Percentiles rank a stretch among this genome's conserved stretches.
These are phyloP conservation scores for Microtus californicus DNA, from an alignment of 2,797 vertebrate genomes.

Conservation along the genomic window DNA sequence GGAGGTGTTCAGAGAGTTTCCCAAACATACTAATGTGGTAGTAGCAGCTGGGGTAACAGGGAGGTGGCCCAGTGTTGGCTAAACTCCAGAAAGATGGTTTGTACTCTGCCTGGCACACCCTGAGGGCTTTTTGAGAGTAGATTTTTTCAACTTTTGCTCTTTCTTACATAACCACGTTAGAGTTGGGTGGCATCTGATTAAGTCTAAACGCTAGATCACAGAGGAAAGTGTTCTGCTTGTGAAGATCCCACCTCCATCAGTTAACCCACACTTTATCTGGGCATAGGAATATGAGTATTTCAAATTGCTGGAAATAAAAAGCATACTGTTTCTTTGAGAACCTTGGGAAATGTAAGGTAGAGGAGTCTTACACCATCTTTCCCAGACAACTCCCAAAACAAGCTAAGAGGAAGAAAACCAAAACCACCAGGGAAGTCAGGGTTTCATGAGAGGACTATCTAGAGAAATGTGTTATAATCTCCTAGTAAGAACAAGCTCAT, in stretches of 20 bases:
- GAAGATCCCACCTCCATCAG: background rate
- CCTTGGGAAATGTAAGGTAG: background rate
- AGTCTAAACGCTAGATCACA: background rate
- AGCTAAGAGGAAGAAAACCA: background rate
- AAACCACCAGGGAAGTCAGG: background rate
- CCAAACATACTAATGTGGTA: background rate
- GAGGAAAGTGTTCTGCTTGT: background rate
- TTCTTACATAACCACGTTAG: background rate
- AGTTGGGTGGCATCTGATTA: background rate
- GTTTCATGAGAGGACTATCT: background rate
- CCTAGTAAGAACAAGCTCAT: background rate
- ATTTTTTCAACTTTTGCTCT: background rate
- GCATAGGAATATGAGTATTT: background rate
- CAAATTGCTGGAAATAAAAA: background rate
- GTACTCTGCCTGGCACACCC: background rate
- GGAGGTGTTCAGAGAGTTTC: background rate
- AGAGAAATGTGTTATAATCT: background rate
- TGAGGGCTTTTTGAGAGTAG: background rate
- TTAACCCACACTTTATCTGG: background rate
- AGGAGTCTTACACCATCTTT: background rate
- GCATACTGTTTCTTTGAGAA: background rate
- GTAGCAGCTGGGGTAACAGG: background rate
- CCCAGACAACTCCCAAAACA: background rate
- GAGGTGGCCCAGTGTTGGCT: background rate
- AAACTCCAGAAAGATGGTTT: background rate